A percentile compares a stretch with the other conserved stretches of the same genome.
These are phyloP conservation scores for Solen grandis DNA, from an alignment of 1,140 invertebrate species.

Conservation along the genomic window DNA sequence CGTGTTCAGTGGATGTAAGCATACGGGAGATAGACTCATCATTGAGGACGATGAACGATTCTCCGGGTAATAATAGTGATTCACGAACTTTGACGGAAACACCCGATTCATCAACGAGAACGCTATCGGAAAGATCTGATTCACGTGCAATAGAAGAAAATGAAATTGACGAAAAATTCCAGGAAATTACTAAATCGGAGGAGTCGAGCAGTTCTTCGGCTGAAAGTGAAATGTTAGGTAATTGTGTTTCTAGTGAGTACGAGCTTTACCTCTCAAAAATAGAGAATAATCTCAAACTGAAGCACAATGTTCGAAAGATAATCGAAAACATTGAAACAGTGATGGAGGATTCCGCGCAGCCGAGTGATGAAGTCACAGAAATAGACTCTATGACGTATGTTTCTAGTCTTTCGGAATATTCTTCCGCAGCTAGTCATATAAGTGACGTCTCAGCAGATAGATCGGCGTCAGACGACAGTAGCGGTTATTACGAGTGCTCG, in stretches of 20 bases:
- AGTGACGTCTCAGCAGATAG: constrained; percentile 59
- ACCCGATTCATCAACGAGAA: constrained; percentile 40
- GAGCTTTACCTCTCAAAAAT: constrained; percentile 69
- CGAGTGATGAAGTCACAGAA: constrained; percentile 47
- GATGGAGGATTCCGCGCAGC: constrained; percentile 1
- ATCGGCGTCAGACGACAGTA: constrained; percentile 67
- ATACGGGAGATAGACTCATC: neutral
- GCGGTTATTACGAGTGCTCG: constrained; percentile 65
- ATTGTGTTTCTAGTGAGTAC: constrained; percentile 63
- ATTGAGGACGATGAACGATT: constrained; percentile 25
- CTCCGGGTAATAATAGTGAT: constrained; percentile 39
- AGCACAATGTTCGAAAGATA: constrained; percentile 67
- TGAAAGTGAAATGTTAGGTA: constrained; percentile 64
- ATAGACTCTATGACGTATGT: constrained; percentile 64
- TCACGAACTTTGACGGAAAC: constrained; percentile 52
- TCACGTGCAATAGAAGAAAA: constrained; percentile 44
- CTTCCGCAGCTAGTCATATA: constrained; percentile 50
- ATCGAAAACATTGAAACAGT: constrained; percentile 51
- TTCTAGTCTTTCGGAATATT: constrained; percentile 61
- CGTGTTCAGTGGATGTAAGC: neutral
- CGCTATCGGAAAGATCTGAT: constrained; percentile 48
- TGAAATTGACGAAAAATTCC: neutral
- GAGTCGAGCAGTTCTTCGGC: constrained; percentile 71
- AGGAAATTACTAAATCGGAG: neutral
- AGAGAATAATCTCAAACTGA: constrained; percentile 65